phyloP scores from a whole-genome alignment of 2,888 invertebrate species.

The Drosophila anomelani region DNA sequence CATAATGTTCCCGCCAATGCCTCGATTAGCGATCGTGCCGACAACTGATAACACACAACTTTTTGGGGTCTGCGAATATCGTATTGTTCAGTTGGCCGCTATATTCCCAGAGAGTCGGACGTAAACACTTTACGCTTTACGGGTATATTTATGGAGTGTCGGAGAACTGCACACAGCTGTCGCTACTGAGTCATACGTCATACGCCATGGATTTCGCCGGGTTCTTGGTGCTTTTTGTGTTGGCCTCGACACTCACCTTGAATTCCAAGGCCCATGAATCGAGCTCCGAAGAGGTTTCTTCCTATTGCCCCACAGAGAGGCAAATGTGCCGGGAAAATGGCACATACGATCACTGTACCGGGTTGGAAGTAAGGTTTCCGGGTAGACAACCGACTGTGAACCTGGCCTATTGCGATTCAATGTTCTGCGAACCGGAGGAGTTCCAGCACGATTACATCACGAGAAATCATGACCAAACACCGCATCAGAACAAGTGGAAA shows the following conservation, averaged over 20 bases:
- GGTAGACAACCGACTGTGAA: neutral
- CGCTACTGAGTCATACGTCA: constrained; percentile 64
- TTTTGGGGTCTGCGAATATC: constrained; percentile 5
- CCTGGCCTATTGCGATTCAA: constrained; percentile 43
- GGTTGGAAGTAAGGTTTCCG: neutral
- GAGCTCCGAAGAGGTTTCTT: neutral
- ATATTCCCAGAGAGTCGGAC: constrained; percentile 49
- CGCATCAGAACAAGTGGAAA: constrained; percentile 68
- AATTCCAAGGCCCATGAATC: neutral
- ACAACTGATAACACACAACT: constrained; percentile 49
- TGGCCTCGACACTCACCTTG: constrained; percentile 6
- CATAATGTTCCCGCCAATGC: constrained; percentile 10
- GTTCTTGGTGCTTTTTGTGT: constrained; percentile 34
- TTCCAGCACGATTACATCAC: constrained; percentile 61
- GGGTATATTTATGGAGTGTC: neutral
- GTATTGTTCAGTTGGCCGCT: constrained; percentile 41
- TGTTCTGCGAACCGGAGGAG: constrained; percentile 60
- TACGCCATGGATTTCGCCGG: constrained; percentile 43
- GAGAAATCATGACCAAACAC: constrained; percentile 58
- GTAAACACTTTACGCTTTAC: constrained; percentile 4
- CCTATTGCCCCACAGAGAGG: constrained; percentile 22
- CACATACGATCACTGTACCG: neutral
- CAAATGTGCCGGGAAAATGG: constrained; percentile 29
- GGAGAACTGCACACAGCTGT: constrained; percentile 20
- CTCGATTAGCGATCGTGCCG: constrained; percentile 52